These are phyloP conservation scores for Itoplectis maculator DNA, from an alignment of 2,888 invertebrate species.

Conservation along the genomic window DNA sequence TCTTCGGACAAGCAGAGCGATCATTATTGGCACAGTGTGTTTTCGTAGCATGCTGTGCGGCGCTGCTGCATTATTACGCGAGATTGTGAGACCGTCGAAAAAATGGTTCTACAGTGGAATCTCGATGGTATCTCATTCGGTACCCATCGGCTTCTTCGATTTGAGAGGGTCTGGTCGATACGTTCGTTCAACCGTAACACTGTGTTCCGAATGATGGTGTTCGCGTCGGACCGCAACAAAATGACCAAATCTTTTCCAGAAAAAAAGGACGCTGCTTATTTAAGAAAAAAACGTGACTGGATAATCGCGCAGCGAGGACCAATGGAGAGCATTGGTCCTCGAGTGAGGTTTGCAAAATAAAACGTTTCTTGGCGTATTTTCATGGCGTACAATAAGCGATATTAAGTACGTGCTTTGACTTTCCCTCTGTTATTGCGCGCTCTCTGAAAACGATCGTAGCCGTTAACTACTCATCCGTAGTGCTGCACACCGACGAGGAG, in stretches of 20 bases:
- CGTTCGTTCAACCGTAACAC: slow-evolving; percentile 26
- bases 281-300: too few species aligned
- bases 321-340: neutral
- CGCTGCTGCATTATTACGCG: neutral
- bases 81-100: neutral
- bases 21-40: slow-evolving; percentile 31
- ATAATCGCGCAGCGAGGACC: neutral
- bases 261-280: too few species aligned
- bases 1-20: slow-evolving; percentile 15
- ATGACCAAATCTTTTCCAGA: slow-evolving; percentile 4
- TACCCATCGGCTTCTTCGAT: slow-evolving; percentile 5
- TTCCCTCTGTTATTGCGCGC: slow-evolving; percentile 40
- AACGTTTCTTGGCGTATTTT: too few species aligned
- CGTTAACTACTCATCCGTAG: slow-evolving; percentile 47
- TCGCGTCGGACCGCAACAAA: slow-evolving; percentile 26
- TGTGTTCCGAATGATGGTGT: too few species aligned
- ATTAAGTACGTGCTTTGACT: slow-evolving; percentile 52
- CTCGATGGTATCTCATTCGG: neutral
- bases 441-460: slow-evolving; percentile 11
- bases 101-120: neutral
- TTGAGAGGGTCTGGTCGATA: neutral
- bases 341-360: too few species aligned
- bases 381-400: slow-evolving; percentile 13
- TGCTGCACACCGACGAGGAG: neutral
- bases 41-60: neutral